Base-by-base conservation (phyloP, 1,140 invertebrate species). In the Panagrolaimus sp. region DNA sequence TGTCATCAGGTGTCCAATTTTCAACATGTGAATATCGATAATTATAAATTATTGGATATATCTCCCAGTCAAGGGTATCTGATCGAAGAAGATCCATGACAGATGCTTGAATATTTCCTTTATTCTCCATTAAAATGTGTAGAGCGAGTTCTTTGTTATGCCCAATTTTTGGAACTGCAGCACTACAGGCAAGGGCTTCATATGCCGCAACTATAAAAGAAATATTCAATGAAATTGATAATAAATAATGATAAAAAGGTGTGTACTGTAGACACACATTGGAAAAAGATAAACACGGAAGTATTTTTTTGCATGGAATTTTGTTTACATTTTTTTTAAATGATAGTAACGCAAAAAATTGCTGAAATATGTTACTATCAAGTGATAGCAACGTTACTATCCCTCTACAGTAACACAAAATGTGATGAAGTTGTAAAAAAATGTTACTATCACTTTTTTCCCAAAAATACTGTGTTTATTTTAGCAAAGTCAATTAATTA, bases 81-180 rank as follows among this genome's bases (percentile, higher is more conserved):
- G 70, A 80, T 43, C 82, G 73, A 45, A 84, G 52, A 52, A 83
- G 63, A 65, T 84, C 81, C 70, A 76, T 76, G 4, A 84, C 76
- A 12, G 83, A 70, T 5, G 79, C 73, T 65, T 84, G 79, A 21
- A 83, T 68, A 62, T 83, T 83, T 5, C 83, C 80, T 47, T 82
- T 80, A 66, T 83, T 81, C 69, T 84, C 79, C 72, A 75, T 78
- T n/a, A 98, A 85, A 48, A 95, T 87, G 84, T 96, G 91, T 73
- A 96, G 87, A 70, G 94, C 94, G 81, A 92, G 91, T 85, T 98
- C 94, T 80, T 93, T 91, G 84, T 95, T 94, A 81, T 91, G 89
- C 68, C 92, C 93, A 73, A 91, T 91, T n/a, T 86, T 68, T 38
- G 83, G 83, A 7, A 88, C 79, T 63, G 85, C 86, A 67, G 86